A percentile compares a stretch with the other conserved stretches of the same genome.
These are phyloP conservation scores for Drosophila pegasa DNA, from an alignment of 2,888 invertebrate species.

Conservation along the genomic window DNA sequence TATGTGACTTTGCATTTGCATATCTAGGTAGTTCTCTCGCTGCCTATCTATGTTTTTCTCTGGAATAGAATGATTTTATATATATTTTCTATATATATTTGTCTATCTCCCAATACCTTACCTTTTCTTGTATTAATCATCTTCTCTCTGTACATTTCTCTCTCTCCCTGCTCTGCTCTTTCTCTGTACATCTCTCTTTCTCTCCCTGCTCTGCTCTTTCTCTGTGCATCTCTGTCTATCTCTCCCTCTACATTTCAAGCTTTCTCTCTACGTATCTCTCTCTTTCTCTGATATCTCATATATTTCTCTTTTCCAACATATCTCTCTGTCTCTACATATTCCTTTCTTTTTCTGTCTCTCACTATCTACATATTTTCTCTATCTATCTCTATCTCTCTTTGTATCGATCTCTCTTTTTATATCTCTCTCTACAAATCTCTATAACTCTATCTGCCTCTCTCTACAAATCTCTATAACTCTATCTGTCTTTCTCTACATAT, in stretches of 20 bases:
- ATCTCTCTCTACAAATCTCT: neutral
- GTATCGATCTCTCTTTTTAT: neutral
- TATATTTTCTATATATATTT: no score
- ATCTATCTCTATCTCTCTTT: neutral
- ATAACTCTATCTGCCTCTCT: neutral
- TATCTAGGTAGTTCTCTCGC: neutral
- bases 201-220: conserved; percentile 4
- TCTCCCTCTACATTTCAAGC: neutral
- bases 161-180: neutral
- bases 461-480: neutral
- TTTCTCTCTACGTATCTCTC: neutral
- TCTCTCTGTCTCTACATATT: no score
- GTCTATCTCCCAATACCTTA: no score
- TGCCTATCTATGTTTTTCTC: neutral
- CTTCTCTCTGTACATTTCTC: no score
- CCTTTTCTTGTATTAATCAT: no score
- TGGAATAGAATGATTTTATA: neutral
- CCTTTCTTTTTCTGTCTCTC: neutral
- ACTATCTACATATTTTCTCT: neutral
- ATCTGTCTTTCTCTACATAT: neutral
- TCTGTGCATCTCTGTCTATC: neutral
- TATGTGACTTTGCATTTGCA: neutral
- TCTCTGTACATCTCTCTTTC: neutral
- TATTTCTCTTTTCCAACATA: no score
- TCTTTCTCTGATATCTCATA: neutral